These are phyloP conservation scores for Romanogobio albipinnatus DNA, from an alignment of 2,113 vertebrate species.

Conservation along the genomic window DNA sequence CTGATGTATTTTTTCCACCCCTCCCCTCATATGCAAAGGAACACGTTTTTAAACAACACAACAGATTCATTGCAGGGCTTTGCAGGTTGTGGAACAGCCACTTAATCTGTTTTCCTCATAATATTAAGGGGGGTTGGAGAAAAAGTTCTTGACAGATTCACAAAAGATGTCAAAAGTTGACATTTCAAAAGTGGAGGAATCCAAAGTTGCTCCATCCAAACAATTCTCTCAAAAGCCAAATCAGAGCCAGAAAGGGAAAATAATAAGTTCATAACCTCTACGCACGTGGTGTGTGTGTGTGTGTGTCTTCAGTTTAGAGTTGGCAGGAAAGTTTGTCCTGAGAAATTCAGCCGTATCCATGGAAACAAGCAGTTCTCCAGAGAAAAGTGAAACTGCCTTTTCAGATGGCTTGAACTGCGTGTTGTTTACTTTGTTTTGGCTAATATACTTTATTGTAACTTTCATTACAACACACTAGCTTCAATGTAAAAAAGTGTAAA, in stretches of 20 bases:
- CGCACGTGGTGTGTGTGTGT: conserved; percentile 59
- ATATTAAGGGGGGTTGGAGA: too few species aligned
- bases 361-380: conserved; percentile 69
- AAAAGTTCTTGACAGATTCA: background rate
- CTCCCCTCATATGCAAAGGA: background rate
- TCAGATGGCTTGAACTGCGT: conserved; percentile 6
- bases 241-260: conserved; percentile 38
- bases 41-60: background rate
- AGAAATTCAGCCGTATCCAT: conserved; percentile 75
- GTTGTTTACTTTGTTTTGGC: conserved; percentile 22
- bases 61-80: background rate
- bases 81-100: background rate
- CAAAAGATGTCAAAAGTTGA: conserved; percentile 11
- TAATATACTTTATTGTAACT: background rate
- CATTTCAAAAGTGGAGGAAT: background rate
- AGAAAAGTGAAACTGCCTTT: conserved; percentile 62
- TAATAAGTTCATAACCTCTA: conserved; percentile 49
- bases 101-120: conserved; percentile 21
- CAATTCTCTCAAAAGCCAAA: conserved; percentile 27
- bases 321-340: conserved; percentile 64
- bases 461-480: background rate
- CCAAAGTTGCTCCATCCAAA: conserved; percentile 17
- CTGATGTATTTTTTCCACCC: background rate
- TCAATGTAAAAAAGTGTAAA: background rate
- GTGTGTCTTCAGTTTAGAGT: conserved; percentile 43